phyloP scores from a whole-genome alignment of 2,113 vertebrate genomes.

The Dascyllus trimaculatus region DNA sequence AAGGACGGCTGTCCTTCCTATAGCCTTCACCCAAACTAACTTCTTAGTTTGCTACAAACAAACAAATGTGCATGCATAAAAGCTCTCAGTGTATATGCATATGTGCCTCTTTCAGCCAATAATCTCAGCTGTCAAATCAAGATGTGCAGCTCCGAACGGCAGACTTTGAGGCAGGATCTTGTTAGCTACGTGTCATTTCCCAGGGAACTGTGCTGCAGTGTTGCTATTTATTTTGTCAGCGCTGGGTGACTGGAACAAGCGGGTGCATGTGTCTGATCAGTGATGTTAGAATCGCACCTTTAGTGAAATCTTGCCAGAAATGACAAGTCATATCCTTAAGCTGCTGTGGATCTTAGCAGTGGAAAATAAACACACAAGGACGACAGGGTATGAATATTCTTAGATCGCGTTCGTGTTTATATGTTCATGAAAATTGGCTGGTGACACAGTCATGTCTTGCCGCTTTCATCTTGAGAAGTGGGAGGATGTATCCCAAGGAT shows the following conservation, averaged over 20 bases:
- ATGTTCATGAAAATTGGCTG: conserved; percentile 37
- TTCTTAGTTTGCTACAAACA: not conserved
- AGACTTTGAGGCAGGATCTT: conserved; percentile 47
- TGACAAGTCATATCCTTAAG: conserved; percentile 46
- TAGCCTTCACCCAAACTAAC: not conserved
- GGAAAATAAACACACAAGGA: conserved; percentile 23
- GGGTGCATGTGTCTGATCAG: conserved; percentile 18
- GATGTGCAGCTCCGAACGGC: conserved; percentile 31
- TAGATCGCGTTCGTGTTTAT: conserved; percentile 27
- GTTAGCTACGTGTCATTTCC: conserved; percentile 48
- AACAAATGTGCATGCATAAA: not conserved
- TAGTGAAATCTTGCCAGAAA: conserved; percentile 33
- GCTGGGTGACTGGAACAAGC: conserved; percentile 18
- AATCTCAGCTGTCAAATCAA: conserved; percentile 30
- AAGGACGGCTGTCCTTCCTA: too few species aligned
- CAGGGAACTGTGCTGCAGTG: conserved; percentile 6
- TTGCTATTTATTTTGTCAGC: conserved; percentile 48
- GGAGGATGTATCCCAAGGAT: conserved; percentile 38
- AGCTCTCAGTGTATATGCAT: not conserved
- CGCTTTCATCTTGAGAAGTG: conserved; percentile 45
- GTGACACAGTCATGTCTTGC: conserved; percentile 35
- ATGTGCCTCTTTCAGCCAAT: conserved; percentile 9
- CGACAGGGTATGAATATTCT: conserved; percentile 16
- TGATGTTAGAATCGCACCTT: conserved; percentile 39
- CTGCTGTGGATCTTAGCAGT: conserved; percentile 2